Conservation (phyloP, 1,140 invertebrate species). For the Panagrolaimus sp. region DNA sequence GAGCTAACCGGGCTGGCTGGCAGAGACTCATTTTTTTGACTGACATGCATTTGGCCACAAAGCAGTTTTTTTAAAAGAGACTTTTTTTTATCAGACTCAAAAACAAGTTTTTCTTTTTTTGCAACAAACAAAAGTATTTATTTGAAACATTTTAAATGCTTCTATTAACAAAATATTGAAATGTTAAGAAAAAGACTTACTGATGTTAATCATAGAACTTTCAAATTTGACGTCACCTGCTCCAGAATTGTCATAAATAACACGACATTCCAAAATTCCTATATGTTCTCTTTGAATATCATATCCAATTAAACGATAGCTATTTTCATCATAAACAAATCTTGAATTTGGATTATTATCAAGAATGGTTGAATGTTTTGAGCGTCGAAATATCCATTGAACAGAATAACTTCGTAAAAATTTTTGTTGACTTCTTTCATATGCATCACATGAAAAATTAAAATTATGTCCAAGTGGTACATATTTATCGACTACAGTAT, state of each 20-base stretch:
- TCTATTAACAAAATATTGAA: too few species aligned
- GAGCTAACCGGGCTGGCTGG: constrained; percentile 26
- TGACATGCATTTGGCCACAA: too few species aligned
- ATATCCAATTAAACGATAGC: neutral
- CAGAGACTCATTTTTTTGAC: too few species aligned
- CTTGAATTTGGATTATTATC: neutral
- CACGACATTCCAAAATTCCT: neutral
- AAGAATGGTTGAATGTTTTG: neutral
- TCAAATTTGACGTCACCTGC: neutral
- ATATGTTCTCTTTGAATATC: neutral
- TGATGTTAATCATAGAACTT: neutral
- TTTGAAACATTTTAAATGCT: neutral
- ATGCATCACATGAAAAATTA: neutral
- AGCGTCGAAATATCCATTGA: neutral
- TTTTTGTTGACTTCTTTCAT: neutral
- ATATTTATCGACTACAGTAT: neutral
- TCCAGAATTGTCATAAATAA: neutral
- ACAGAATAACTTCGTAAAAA: neutral
- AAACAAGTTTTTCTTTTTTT: neutral
- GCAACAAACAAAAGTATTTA: neutral
- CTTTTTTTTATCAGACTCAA: too few species aligned
- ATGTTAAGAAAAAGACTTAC: neutral
- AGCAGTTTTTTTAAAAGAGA: too few species aligned
- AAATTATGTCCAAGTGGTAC: neutral
- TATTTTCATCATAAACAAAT: too few species aligned